Evolutionary conservation across 2,113 vertebrate species (phyloP).

Genomic region (Limnothrissa miodon): DNA sequence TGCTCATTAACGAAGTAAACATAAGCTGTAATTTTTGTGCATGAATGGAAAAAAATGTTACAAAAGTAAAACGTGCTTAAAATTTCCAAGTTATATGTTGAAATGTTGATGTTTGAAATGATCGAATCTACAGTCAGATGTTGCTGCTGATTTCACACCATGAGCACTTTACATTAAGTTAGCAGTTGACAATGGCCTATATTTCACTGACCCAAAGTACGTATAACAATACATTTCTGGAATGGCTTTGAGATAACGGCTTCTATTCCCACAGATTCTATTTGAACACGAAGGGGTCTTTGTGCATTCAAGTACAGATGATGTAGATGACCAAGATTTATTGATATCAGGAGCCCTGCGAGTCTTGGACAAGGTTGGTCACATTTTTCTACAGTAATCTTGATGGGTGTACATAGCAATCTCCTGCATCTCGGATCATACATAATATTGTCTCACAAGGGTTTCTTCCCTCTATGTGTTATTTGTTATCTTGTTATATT

Average conservation of each 20-base stretch:
- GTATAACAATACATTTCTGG: neutral
- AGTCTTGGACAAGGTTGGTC: conserved; percentile 86
- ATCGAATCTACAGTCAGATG: neutral
- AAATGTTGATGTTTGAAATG: neutral
- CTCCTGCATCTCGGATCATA: neutral
- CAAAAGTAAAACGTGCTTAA: neutral
- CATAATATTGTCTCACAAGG: neutral
- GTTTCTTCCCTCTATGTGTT: neutral
- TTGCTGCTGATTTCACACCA: neutral
- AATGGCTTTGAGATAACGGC: neutral
- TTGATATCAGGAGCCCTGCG: conserved; percentile 83
- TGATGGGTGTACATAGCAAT: neutral
- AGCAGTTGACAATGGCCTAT: neutral
- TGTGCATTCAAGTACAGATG: conserved; percentile 82
- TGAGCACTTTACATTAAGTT: neutral
- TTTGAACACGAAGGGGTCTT: conserved; percentile 93
- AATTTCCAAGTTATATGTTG: neutral
- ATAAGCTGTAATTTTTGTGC: neutral
- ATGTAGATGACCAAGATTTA: conserved; percentile 80
- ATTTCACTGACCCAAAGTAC: neutral
- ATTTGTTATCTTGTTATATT: neutral
- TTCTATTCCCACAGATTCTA: conserved; percentile 71
- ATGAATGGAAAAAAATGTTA: neutral
- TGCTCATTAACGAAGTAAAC: neutral
- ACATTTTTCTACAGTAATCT: neutral